Base-by-base conservation (phyloP, 2,888 invertebrate genomes). In the Pedicia rivosa region DNA sequence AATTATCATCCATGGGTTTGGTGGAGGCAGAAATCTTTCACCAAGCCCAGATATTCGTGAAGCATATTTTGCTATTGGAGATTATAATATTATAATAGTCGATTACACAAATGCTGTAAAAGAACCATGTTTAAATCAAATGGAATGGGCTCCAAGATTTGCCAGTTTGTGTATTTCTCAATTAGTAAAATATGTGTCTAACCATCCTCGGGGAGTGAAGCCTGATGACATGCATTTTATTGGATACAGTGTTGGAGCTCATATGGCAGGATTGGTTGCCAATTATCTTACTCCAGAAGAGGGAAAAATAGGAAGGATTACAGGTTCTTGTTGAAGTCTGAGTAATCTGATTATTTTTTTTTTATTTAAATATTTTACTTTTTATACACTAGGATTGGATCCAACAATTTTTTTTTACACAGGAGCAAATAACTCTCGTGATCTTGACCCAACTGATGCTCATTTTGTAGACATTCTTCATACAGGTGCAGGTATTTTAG, bases 1-100 rank as follows among this genome's bases (percentile, higher is more conserved):
- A 63, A 68, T 92, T 15, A 75, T 92, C 31, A 82, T 91, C 13
- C 91, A 91, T 51, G 91, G 91, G 5, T 91, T 92, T 50, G 86
- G 87, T 0, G 87, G 86, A 0, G 86, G 87, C 1, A 64, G 84
- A 42, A 74, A 79, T 53, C 64, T 78, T 22, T 77, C 82, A 1
- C 87, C 87, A 0, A 86, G 84, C 53, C 84, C 86, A 0, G 84
- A 86, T 52, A 71, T 87, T 63, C 67, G 86, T 36, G 75, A 80
- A 53, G 87, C 84, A 0, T 87, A 82, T 56, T 87, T 86, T 55
- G 65, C 70, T 25, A 66, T 70, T 40, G 84, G 86, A 31, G 72
- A 83, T 48, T 86, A 84, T 57, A 87, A 87, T 51, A 77, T 87
- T 38, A 74, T 87, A 48, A 82, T 87, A 37, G 84, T 84, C n/a